Conservation (phyloP, 37 sponge, comb jelly and placozoan species). For the Beroe ovata region DNA sequence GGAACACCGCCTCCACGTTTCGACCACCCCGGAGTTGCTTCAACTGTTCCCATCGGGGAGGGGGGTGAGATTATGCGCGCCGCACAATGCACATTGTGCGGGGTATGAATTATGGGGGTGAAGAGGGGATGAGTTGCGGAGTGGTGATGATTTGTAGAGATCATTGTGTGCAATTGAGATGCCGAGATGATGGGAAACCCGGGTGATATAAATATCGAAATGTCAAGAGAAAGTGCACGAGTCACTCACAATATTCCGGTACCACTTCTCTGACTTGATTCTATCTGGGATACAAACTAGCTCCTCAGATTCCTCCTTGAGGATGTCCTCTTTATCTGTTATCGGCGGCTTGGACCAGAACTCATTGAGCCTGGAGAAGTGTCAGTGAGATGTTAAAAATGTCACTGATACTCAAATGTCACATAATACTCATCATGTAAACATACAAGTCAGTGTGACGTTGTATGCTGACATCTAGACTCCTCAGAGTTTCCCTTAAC, state of each 20-base stretch:
- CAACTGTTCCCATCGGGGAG: too few relatives aligned
- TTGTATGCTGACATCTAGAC: constrained; percentile 42
- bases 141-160: too few relatives aligned
- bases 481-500: constrained; percentile 16
- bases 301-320: background rate
- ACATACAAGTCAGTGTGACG: constrained; percentile 28
- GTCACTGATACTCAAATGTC: too few relatives aligned
- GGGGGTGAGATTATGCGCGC: too few relatives aligned
- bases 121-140: too few relatives aligned
- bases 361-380: constrained; percentile 15
- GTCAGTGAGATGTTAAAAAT: too few relatives aligned
- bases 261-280: constrained; percentile 53
- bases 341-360: constrained; percentile 40
- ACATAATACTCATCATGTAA: background rate
- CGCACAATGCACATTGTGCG: too few relatives aligned
- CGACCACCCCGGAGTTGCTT: constrained; percentile 51
- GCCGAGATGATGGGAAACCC: too few relatives aligned
- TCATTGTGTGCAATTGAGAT: too few relatives aligned
- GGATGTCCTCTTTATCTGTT: background rate
- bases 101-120: too few relatives aligned
- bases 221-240: too few relatives aligned
- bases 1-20: constrained; percentile 25
- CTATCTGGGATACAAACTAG: constrained; percentile 10
- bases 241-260: constrained; percentile 46
- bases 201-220: too few relatives aligned